These are phyloP conservation scores for Andricus grossulariae DNA, from an alignment of 1,140 invertebrate genomes.

Conservation along the genomic window DNA sequence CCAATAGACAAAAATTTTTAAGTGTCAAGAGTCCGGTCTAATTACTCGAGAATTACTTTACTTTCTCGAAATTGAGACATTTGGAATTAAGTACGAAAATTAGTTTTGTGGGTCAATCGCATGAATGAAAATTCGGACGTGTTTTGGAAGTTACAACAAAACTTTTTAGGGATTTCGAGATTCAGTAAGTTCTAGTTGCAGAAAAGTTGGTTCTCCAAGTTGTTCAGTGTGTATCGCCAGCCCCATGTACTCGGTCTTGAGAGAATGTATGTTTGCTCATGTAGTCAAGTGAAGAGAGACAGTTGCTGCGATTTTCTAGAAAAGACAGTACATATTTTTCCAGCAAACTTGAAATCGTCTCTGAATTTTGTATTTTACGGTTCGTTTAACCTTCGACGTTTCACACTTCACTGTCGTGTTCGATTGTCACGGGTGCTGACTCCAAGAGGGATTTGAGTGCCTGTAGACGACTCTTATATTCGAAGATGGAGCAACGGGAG, in stretches of 20 bases:
- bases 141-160: not conserved
- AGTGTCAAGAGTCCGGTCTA: not conserved
- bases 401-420: slow-evolving; percentile 8
- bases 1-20: not conserved
- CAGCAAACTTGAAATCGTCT: not conserved
- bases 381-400: slow-evolving; percentile 26
- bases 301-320: not conserved
- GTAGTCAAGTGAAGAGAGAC: not conserved
- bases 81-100: not conserved
- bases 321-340: not conserved
- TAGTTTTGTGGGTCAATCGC: not conserved
- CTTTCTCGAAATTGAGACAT: not conserved
- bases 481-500: slow-evolving; percentile 6
- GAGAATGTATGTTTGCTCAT: not conserved
- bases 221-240: not conserved
- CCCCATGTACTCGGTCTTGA: not conserved
- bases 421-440: slow-evolving; percentile 21
- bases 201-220: no score
- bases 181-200: not conserved
- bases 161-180: not conserved
- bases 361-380: slow-evolving; percentile 7
- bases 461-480: slow-evolving; percentile 13
- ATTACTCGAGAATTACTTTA: not conserved
- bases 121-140: not conserved
- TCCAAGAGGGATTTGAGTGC: slow-evolving; percentile 17